A percentile compares a stretch with the other conserved stretches of the same genome.
Evolutionary conservation across 2,113 vertebrate genomes (phyloP).

Genomic region (Xyliphius kryptos): DNA sequence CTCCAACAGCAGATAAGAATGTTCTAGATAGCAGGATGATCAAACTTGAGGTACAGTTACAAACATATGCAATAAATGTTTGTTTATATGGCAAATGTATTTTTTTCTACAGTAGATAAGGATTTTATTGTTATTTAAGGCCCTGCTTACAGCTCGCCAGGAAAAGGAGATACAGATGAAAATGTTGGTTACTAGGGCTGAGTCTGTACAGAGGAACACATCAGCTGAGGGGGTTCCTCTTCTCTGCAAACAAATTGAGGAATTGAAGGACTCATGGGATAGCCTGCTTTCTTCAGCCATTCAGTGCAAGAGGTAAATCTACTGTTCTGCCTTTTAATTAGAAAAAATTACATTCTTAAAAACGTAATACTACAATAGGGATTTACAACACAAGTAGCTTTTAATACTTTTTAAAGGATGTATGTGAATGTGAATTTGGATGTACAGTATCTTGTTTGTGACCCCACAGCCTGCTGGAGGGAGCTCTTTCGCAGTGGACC

Average conservation of each 20-base stretch:
- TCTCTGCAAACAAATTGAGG: conserved; percentile 81
- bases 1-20: conserved; percentile 81
- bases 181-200: conserved; percentile 83
- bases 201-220: conserved; percentile 87
- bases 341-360: too few relatives aligned
- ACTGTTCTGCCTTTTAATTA: not conserved
- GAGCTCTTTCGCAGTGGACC: conserved; percentile 92
- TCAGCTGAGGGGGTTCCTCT: conserved; percentile 77
- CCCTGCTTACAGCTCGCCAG: conserved; percentile 78
- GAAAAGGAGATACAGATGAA: conserved; percentile 96
- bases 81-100: not conserved
- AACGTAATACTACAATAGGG: too few relatives aligned
- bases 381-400: too few relatives aligned
- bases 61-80: not conserved
- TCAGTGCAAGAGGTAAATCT: conserved; percentile 84
- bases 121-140: conserved; percentile 53
- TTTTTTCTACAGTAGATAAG: not conserved
- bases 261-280: conserved; percentile 85
- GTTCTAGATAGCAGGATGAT: conserved; percentile 86
- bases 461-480: conserved; percentile 82
- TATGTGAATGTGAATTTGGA: not conserved
- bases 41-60: conserved; percentile 79
- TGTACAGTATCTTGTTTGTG: conserved; percentile 4
- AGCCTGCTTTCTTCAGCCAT: conserved; percentile 80
- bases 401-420: too few relatives aligned